Percentiles rank a stretch among this genome's conserved stretches.
Conservation (phyloP, 2,888 invertebrate genomes). For the Agonopterix heracliana region DNA sequence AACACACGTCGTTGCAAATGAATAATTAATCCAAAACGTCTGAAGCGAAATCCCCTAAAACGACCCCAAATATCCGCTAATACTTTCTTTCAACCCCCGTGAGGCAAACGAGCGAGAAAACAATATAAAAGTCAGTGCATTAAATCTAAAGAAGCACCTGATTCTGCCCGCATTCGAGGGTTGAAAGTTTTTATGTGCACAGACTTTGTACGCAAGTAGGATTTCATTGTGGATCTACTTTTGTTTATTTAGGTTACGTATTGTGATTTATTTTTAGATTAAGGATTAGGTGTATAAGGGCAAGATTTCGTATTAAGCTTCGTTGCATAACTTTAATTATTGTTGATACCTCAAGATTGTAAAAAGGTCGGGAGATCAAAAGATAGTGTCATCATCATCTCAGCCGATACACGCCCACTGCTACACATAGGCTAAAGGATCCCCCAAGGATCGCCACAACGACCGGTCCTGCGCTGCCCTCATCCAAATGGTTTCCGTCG, state of each 20-base stretch:
- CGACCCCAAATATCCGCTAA: conserved; percentile 10
- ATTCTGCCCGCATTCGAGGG: conserved; percentile 20
- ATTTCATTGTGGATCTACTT: background rate
- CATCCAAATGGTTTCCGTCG: too few species aligned
- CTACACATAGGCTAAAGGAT: too few species aligned
- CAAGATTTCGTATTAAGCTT: too few species aligned
- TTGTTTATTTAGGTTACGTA: conserved; percentile 5
- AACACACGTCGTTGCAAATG: conserved; percentile 4
- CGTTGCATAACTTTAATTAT: too few species aligned
- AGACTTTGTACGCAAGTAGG: conserved; percentile 2
- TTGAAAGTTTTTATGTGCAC: conserved; percentile 12
- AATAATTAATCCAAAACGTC: conserved; percentile 13
- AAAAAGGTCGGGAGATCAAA: too few species aligned
- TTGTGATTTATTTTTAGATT: background rate
- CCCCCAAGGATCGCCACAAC: too few species aligned
- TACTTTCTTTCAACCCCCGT: conserved; percentile 3
- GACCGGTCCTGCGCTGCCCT: too few species aligned
- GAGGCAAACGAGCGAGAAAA: conserved; percentile 10
- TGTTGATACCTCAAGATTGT: too few species aligned
- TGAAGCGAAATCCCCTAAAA: conserved; percentile 9
- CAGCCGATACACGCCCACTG: too few species aligned
- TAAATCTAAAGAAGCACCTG: conserved; percentile 20
- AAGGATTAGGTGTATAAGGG: background rate
- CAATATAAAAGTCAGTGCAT: conserved; percentile 23
- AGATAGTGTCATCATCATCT: too few species aligned